Conservation (phyloP, 1,140 invertebrate species). For the Heliconius nattereri region DNA sequence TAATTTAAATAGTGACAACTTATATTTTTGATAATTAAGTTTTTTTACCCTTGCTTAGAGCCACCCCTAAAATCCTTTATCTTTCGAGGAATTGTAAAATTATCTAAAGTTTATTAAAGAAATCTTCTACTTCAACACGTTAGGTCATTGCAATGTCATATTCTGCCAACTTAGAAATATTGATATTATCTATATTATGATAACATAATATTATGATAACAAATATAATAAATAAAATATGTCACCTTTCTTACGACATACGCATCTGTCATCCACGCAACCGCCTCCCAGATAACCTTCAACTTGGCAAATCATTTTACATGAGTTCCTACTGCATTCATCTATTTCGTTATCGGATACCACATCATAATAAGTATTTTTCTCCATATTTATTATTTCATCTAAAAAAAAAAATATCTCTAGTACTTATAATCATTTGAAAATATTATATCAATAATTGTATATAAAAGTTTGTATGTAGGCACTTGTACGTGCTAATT, state of each 20-base stretch:
- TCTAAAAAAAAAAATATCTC: not conserved
- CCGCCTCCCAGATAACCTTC: not conserved
- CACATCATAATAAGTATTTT: not conserved
- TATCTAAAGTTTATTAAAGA: not conserved
- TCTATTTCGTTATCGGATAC: not conserved
- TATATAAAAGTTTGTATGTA: too few species aligned
- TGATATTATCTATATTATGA: not conserved
- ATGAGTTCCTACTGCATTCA: not conserved
- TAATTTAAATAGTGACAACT: too few species aligned
- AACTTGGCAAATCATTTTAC: constrained; percentile 2
- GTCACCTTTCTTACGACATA: not conserved
- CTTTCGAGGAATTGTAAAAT: too few species aligned
- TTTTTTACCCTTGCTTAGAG: too few species aligned
- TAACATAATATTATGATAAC: not conserved
- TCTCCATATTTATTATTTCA: not conserved
- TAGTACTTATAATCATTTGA: too few species aligned
- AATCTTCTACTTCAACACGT: too few species aligned
- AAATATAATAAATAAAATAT: not conserved
- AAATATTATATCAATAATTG: too few species aligned
- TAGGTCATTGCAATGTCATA: too few species aligned
- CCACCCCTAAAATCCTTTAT: too few species aligned
- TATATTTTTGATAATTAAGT: too few species aligned
- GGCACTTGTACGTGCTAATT: too few species aligned
- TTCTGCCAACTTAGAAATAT: too few species aligned
- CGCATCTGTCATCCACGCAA: not conserved